Conservation (phyloP, 2,888 invertebrate genomes). For the Carterocephalus palaemon region DNA sequence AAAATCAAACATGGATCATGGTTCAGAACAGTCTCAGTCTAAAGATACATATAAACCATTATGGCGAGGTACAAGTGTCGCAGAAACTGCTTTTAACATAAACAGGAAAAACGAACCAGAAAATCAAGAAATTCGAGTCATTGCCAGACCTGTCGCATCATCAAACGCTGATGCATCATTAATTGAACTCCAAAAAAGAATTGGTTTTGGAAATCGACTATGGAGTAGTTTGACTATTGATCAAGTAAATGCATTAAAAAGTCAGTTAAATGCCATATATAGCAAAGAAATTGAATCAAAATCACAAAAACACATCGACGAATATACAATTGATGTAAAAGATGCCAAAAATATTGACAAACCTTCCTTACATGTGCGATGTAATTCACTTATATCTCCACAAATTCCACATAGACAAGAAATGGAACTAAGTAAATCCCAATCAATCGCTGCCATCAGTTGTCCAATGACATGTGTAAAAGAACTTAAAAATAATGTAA, state of each 20-base stretch:
- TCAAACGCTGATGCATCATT: constrained; percentile 63
- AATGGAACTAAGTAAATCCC: constrained; percentile 70
- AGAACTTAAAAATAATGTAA: constrained; percentile 69
- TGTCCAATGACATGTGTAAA: constrained; percentile 64
- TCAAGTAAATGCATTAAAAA: constrained; percentile 88
- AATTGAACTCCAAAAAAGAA: constrained; percentile 65
- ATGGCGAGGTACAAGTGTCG: constrained; percentile 91
- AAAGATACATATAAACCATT: constrained; percentile 88
- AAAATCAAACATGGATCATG: constrained; percentile 74
- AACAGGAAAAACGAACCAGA: constrained; percentile 79
- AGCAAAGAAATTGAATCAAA: constrained; percentile 78
- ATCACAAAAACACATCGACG: constrained; percentile 57
- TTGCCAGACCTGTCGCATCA: constrained; percentile 47
- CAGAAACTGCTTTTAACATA: constrained; percentile 86
- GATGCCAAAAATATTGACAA: constrained; percentile 50
- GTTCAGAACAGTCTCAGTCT: constrained; percentile 56
- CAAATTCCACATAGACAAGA: constrained; percentile 55
- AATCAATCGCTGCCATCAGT: constrained; percentile 78
- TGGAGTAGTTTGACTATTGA: constrained; percentile 92
- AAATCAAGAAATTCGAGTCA: constrained; percentile 45
- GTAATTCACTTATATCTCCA: constrained; percentile 76
- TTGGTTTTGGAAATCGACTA: constrained; percentile 85
- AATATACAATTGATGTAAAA: constrained; percentile 82
- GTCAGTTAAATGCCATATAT: constrained; percentile 89
- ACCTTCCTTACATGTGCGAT: constrained; percentile 75